Percentiles rank a stretch among this genome's conserved stretches.
Evolutionary conservation across 92 coral and sea anemone species (phyloP).

Genomic region (Epizoanthus ramosus): DNA sequence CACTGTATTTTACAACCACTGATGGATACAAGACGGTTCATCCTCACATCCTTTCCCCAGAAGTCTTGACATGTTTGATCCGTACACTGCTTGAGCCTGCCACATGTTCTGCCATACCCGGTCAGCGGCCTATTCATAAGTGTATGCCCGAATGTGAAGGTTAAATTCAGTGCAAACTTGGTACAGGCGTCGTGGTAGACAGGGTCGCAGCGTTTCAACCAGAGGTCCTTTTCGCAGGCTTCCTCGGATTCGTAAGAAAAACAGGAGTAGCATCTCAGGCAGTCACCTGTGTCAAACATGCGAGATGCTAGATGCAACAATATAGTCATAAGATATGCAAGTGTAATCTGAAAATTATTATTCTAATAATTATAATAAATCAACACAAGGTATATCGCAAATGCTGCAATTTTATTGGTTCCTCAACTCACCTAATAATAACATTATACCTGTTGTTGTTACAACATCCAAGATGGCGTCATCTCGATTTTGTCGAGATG

Average conservation of each 20-base stretch:
- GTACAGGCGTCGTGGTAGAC: conserved; percentile 23
- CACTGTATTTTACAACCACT: conserved; percentile 19
- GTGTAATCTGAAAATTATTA: too few species aligned
- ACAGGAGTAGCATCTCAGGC: conserved; percentile 27
- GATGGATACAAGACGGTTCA: conserved; percentile 30
- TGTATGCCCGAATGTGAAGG: conserved; percentile 1
- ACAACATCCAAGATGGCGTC: too few species aligned
- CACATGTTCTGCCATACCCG: conserved; percentile 39
- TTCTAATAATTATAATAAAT: too few species aligned
- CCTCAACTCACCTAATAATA: too few species aligned
- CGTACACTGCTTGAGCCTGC: conserved; percentile 29
- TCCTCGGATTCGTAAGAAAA: conserved; percentile 20
- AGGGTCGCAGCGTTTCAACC: conserved; percentile 19
- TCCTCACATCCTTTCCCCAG: conserved; percentile 23
- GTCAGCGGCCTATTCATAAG: conserved; percentile 9
- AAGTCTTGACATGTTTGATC: conserved; percentile 30
- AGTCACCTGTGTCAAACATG: not conserved
- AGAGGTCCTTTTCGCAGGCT: conserved; percentile 18
- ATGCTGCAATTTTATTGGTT: too few species aligned
- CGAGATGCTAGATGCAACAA: too few species aligned
- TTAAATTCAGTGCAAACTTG: conserved; percentile 5
- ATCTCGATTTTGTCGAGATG: too few species aligned
- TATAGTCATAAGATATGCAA: too few species aligned
- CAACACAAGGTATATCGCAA: too few species aligned
- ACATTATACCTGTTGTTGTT: too few species aligned